Base-by-base conservation (phyloP, 2,113 vertebrate genomes). In the Heterochromis multidens region DNA sequence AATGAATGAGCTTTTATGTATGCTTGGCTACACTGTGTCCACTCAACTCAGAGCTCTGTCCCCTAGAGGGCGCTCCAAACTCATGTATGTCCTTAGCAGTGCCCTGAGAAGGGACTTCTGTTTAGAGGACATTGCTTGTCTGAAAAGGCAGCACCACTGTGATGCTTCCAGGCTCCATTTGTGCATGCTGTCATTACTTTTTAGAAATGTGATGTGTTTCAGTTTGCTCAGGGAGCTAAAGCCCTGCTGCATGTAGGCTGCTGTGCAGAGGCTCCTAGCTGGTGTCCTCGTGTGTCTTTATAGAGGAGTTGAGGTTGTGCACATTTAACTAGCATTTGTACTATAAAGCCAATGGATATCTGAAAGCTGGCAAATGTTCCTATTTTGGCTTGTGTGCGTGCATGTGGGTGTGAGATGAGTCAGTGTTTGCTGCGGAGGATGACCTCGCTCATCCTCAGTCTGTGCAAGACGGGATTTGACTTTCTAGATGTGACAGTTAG, bases 51-150 rank as follows among this genome's bases (percentile, higher is more conserved):
- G 16, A 21, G n/a, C 70, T 46, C 6, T 54, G 43, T 87, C 92
- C 95, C 74, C 91, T 95, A 94, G 95, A 94, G 93, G 94, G 93
- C 63, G 91, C 90, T 90, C 67, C 59, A 58, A 52, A 13, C 89
- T 35, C 84, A 83, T 27, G 14, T 58, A 90, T 91, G 74, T 70
- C 76, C 59, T 16, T 16, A 61, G 37, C 56, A 21, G 35, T 29
- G 21, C 57, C 54, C 46, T 81, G 27, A 77, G 60, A 86, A 33
- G 67, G 63, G 76, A 23, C 77, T 77, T 86, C 37, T 85, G 81
- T 87, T 86, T 84, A 70, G 83, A 89, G 86, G 90, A 90, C 85
- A 82, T 72, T 59, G 78, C 83, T 90, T 77, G 79, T 81, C 62
- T 89, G 72, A 60, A 86, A 91, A 89, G 82, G 52, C 84, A 85